phyloP scores from a whole-genome alignment of 2,888 invertebrate species.

The Macrophya alboannulata region DNA sequence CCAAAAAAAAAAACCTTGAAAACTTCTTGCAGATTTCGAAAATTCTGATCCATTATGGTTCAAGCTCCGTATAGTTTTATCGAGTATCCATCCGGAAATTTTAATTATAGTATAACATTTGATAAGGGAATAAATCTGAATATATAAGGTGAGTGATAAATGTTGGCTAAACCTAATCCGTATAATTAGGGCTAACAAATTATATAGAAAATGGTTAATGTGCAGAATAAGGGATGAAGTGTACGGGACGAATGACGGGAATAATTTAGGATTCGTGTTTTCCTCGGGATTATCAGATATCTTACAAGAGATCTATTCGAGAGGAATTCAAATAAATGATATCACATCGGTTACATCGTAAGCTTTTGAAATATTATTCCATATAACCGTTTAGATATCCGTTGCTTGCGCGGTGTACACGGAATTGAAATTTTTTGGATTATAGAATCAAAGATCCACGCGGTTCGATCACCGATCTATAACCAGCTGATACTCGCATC shows the following conservation, averaged over 20 bases:
- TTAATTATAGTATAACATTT: conserved; percentile 2
- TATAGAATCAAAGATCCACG: conserved; percentile 4
- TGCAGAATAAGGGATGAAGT: conserved; percentile 32
- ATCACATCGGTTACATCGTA: conserved; percentile 54
- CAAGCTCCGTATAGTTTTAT: not conserved
- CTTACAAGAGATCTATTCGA: conserved; percentile 54
- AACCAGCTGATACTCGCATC: not conserved
- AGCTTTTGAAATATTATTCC: conserved; percentile 53
- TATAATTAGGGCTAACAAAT: conserved; percentile 51
- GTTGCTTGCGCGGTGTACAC: not conserved
- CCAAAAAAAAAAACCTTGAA: not conserved
- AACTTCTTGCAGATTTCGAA: not conserved
- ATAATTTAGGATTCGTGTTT: conserved; percentile 54
- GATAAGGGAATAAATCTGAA: conserved; percentile 16
- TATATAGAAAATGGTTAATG: conserved; percentile 51
- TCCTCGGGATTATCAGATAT: conserved; percentile 52
- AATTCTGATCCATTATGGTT: not conserved
- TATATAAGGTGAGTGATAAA: conserved; percentile 28
- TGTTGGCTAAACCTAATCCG: conserved; percentile 28
- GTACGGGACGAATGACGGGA: conserved; percentile 52
- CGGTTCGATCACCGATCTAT: conserved; percentile 1
- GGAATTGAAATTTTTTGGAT: not conserved
- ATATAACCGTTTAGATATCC: not conserved
- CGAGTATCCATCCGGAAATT: not conserved
- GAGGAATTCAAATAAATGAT: conserved; percentile 52